Evolutionary conservation across 2,113 vertebrate species (phyloP), one percentile per base, ranked within the genome.

Genomic region (Procavia capensis): DNA sequence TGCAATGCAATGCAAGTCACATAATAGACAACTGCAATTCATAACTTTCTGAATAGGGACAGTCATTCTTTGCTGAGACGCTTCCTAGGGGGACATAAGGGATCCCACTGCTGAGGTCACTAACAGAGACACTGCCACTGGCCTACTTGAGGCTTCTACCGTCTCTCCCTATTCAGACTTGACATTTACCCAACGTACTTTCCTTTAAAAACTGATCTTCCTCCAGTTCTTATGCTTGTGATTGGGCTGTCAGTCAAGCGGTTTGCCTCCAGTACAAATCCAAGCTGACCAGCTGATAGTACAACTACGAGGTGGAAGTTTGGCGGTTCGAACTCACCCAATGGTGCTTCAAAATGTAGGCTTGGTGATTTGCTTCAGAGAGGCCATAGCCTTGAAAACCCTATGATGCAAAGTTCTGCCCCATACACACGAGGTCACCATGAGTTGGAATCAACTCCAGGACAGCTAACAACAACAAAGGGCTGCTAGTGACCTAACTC

Each of bases 1-100:
- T 72, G 66, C 85, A 97, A 83, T 83, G 57, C 88, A 95, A 94
- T 94, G 90, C 78, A 97, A 97, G 90, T 97, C 93, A 95, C 64
- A 93, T 94, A 97, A 89, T 41, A 97, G 96, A 93, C 86, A 97
- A 85, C 68, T 72, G 39, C 27, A 83, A 94, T 89, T 97, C 84
- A 61, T 95, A 93, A 95, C 85, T 63, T 96, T 88, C 5, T 68
- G 82, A 43, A 92, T 25, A 82, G 72, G 1, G 34, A 74, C 81
- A 96, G 6, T 64, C 1, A 10, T 97, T 95, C 95, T 66, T 95
- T 85, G 68, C 76, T 22, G 25, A 93, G 78, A 64, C 59, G 22
- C 41, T 92, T 96, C 66, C 76, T 47, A 61, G 34, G 50, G 72
- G 59, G 90, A 81, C n/a, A 19, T 7, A 45, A 93, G 70, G 85